Conservation (phyloP, 2,113 vertebrate genomes). For the Seriola dumerili region DNA sequence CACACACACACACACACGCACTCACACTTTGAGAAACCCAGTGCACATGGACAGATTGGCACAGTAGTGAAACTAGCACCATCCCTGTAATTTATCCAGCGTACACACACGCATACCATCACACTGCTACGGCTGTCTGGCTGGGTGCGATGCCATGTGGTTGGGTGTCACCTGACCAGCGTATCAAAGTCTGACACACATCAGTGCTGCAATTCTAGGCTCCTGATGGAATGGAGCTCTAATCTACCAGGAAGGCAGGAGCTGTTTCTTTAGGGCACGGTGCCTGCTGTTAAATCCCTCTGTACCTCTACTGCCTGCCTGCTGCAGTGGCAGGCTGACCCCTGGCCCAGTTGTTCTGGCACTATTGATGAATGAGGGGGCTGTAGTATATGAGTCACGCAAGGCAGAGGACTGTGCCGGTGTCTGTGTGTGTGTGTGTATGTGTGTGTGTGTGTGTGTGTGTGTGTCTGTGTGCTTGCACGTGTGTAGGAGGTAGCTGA, state of each 20-base stretch:
- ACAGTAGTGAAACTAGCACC: conserved; percentile 34
- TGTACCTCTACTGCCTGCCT: conserved; percentile 53
- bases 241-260: conserved; percentile 68
- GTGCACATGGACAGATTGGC: conserved; percentile 43
- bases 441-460: not conserved
- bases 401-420: conserved; percentile 32
- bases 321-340: conserved; percentile 68
- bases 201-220: conserved; percentile 18
- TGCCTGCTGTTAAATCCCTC: conserved; percentile 71
- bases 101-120: conserved; percentile 29
- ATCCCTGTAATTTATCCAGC: conserved; percentile 47
- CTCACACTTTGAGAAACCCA: conserved; percentile 8
- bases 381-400: conserved; percentile 58
- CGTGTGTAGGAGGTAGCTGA: conserved; percentile 46
- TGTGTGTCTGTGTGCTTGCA: not conserved
- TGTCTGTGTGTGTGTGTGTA: conserved; percentile 5
- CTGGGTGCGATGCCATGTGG: conserved; percentile 44
- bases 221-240: conserved; percentile 65
- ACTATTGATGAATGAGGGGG: conserved; percentile 78
- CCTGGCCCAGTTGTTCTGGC: conserved; percentile 68
- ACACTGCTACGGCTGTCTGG: conserved; percentile 30
- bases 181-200: conserved; percentile 54
- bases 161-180: conserved; percentile 61
- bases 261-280: conserved; percentile 61
- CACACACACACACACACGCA: conserved; percentile 14